phyloP scores from a whole-genome alignment of 2,888 invertebrate genomes.

The Mythimna loreyi region DNA sequence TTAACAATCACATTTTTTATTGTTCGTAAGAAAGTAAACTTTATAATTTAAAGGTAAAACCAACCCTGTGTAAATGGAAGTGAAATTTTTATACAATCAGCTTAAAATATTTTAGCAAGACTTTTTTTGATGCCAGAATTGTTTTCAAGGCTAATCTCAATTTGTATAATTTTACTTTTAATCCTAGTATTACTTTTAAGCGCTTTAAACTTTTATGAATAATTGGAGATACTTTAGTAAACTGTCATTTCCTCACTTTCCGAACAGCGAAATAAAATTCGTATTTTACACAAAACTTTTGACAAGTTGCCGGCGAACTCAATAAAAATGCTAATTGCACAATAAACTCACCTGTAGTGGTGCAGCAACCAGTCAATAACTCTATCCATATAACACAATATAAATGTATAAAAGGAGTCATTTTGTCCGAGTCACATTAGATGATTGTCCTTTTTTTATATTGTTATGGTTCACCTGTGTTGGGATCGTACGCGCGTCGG shows the following conservation, averaged over 20 bases:
- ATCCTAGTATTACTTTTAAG: background rate
- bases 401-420: slow-evolving; percentile 90
- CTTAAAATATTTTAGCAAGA: background rate
- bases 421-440: slow-evolving; percentile 81
- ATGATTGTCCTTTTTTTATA: slow-evolving; percentile 66
- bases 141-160: background rate
- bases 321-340: slow-evolving; percentile 86
- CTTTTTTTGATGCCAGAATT: background rate
- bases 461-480: slow-evolving; percentile 81
- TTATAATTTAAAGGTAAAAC: background rate
- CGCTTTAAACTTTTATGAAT: slow-evolving; percentile 14
- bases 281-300: slow-evolving; percentile 75
- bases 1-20: slow-evolving; percentile 15
- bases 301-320: slow-evolving; percentile 76
- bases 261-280: slow-evolving; percentile 64
- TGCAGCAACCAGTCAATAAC: slow-evolving; percentile 83
- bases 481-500: slow-evolving; percentile 74
- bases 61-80: background rate
- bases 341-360: slow-evolving; percentile 86
- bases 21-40: slow-evolving; percentile 7
- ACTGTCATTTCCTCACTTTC: slow-evolving; percentile 48
- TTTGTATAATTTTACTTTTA: background rate
- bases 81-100: background rate
- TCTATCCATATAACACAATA: slow-evolving; percentile 88
- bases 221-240: slow-evolving; percentile 14